Conservation (phyloP, 2,888 invertebrate genomes). For the Norana najaformis region DNA sequence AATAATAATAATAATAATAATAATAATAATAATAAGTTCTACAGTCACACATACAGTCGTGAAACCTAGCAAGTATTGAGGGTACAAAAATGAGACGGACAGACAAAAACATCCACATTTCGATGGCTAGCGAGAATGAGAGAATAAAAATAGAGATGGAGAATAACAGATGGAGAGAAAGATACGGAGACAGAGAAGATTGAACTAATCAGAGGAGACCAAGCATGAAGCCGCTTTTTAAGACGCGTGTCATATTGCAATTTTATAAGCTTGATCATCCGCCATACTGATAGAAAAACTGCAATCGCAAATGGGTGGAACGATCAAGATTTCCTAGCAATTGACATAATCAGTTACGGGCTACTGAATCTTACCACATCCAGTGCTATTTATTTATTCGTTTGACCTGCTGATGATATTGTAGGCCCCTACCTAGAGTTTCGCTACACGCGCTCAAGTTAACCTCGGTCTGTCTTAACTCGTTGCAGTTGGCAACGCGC, state of each 20-base stretch:
- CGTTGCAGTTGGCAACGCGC: neutral
- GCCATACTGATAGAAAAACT: neutral
- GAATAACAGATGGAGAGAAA: neutral
- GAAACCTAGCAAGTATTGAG: no score
- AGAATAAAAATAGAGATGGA: neutral
- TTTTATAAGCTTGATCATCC: neutral
- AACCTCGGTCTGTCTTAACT: neutral
- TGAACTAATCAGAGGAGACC: neutral
- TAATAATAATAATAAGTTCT: no score
- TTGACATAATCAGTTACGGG: neutral
- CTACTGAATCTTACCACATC: neutral
- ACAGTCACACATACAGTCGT: no score
- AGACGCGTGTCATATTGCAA: neutral
- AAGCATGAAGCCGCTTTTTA: neutral
- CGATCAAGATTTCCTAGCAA: neutral
- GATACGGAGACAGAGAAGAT: neutral
- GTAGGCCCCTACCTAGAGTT: no score
- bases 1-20: no score
- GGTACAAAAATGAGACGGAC: no score
- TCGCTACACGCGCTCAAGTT: neutral
- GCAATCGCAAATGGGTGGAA: neutral
- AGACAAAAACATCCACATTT: slow-evolving; percentile 18
- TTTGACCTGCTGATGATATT: neutral
- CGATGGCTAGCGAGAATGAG: no score
- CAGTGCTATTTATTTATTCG: neutral